A percentile compares a stretch with the other conserved stretches of the same genome.
Conservation (phyloP, 2,113 vertebrate species). For the Catharus bicknelli region DNA sequence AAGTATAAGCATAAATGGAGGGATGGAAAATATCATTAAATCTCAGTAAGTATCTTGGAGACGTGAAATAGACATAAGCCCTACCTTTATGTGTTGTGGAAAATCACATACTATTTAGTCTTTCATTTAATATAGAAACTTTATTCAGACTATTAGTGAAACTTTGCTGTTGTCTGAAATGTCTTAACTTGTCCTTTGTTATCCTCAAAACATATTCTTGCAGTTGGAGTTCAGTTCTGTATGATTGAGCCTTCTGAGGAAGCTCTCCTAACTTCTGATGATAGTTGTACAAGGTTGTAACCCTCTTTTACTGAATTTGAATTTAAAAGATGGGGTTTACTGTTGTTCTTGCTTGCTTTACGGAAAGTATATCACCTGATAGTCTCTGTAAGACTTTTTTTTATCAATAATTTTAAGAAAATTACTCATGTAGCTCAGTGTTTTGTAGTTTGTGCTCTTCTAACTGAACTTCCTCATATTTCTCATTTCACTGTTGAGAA, state of each 20-base stretch:
- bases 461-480: background rate
- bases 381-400: background rate
- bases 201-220: background rate
- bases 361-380: background rate
- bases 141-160: background rate
- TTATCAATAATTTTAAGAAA: background rate
- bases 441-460: background rate
- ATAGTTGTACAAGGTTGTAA: background rate
- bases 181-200: background rate
- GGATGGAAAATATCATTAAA: conserved; percentile 17
- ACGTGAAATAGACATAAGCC: background rate
- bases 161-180: background rate
- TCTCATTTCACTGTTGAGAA: background rate
- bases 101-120: background rate
- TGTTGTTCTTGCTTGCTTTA: background rate
- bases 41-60: conserved; percentile 1
- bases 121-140: background rate
- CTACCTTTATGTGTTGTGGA: conserved; percentile 32
- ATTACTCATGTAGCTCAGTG: background rate
- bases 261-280: background rate
- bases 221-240: background rate
- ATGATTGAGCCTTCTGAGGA: background rate
- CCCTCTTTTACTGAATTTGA: background rate
- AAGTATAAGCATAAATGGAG: background rate
- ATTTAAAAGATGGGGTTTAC: background rate